Conservation (phyloP, 2,113 vertebrate genomes). For the Agapornis roseicollis region DNA sequence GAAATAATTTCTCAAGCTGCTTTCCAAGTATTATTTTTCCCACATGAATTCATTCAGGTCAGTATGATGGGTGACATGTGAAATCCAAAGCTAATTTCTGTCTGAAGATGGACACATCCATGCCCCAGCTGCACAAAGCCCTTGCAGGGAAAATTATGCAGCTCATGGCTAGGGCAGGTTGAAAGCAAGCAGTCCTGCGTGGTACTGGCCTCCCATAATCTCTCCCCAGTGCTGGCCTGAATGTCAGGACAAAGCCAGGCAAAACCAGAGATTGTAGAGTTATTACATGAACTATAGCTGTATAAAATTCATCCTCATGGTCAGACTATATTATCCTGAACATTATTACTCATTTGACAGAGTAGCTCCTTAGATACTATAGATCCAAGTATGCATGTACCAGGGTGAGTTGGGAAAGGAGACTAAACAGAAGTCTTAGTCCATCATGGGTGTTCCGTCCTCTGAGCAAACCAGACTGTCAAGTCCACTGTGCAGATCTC, state of each 20-base stretch:
- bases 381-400: not conserved
- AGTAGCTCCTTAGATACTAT: not conserved
- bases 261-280: not conserved
- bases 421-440: not conserved
- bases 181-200: not conserved
- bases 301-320: not conserved
- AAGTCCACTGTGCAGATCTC: not conserved
- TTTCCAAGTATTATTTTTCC: not conserved
- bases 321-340: not conserved
- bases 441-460: fast-evolving
- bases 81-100: not conserved
- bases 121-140: not conserved
- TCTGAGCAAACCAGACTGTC: not conserved
- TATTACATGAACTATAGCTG: not conserved
- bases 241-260: fast-evolving
- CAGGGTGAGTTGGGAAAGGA: fast-evolving
- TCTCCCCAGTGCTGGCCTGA: not conserved
- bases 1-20: constrained; percentile 43
- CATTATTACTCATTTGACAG: not conserved
- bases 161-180: not conserved
- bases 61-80: not conserved
- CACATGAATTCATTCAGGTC: not conserved
- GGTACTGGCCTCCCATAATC: not conserved
- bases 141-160: not conserved
- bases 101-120: not conserved